These are phyloP conservation scores for Horisme vitalbata DNA, from an alignment of 2,888 invertebrate genomes.

Conservation along the genomic window DNA sequence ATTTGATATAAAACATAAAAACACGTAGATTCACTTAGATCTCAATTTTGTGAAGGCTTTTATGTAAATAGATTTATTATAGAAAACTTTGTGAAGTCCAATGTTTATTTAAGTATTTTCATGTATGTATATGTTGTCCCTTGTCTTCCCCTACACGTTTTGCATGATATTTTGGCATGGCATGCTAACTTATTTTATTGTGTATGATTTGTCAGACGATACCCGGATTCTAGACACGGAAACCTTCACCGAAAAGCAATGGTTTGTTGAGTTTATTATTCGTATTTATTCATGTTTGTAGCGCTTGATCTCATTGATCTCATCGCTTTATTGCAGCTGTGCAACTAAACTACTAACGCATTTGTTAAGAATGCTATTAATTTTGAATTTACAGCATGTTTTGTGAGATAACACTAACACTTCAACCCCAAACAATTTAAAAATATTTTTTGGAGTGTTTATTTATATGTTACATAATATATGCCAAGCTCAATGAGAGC, in stretches of 20 bases:
- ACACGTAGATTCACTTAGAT: constrained; percentile 33
- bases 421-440: too few relatives aligned
- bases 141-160: constrained; percentile 50
- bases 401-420: constrained; percentile 13
- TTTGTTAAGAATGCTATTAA: constrained; percentile 13
- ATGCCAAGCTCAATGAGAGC: too few relatives aligned
- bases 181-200: constrained; percentile 75
- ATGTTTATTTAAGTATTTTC: constrained; percentile 38
- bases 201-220: constrained; percentile 80
- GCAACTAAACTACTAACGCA: constrained; percentile 51
- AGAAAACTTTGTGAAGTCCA: constrained; percentile 24
- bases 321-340: constrained; percentile 46
- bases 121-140: constrained; percentile 41
- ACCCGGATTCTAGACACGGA: constrained; percentile 80
- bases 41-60: constrained; percentile 27
- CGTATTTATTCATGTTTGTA: constrained; percentile 44
- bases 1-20: constrained; percentile 23
- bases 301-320: constrained; percentile 47
- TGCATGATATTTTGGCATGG: constrained; percentile 78
- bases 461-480: too few relatives aligned
- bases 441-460: too few relatives aligned
- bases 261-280: constrained; percentile 75
- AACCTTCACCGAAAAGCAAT: constrained; percentile 68
- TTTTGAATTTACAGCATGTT: constrained; percentile 25
- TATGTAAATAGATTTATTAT: constrained; percentile 24